phyloP scores from a whole-genome alignment of 2,888 invertebrate genomes.

The Xestia rhomboidea region DNA sequence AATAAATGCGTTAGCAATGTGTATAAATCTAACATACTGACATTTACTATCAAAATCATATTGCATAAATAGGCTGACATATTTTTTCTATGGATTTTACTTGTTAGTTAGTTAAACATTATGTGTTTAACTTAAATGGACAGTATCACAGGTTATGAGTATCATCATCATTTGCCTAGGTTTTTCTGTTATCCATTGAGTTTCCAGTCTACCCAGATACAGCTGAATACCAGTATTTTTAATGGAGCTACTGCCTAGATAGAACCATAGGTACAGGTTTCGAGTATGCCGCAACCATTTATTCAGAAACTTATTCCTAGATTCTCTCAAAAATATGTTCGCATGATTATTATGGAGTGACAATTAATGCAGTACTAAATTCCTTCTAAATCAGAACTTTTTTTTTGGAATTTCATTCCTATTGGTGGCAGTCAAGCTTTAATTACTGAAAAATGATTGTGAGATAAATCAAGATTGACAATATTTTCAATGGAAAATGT shows the following conservation, averaged over 20 bases:
- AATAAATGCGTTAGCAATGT: neutral
- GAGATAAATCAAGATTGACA: neutral
- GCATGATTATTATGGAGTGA: neutral
- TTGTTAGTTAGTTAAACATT: too few relatives aligned
- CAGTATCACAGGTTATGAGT: neutral
- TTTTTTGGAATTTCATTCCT: neutral
- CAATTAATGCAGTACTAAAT: neutral
- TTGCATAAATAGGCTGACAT: neutral
- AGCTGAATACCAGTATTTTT: neutral
- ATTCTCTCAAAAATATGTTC: neutral
- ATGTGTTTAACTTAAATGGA: neutral
- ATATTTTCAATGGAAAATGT: constrained; percentile 12
- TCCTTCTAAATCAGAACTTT: neutral
- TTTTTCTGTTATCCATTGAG: neutral
- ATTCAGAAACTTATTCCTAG: neutral
- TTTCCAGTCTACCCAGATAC: neutral
- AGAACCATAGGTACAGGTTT: neutral
- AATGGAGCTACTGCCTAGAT: neutral
- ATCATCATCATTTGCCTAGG: neutral
- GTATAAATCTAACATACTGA: neutral
- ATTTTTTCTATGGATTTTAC: neutral
- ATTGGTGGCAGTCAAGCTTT: neutral
- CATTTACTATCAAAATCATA: neutral
- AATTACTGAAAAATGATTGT: neutral
- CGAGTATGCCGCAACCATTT: neutral